These are phyloP conservation scores for Himantopus leucocephalus DNA, from an alignment of 2,113 vertebrate species.

Conservation along the genomic window DNA sequence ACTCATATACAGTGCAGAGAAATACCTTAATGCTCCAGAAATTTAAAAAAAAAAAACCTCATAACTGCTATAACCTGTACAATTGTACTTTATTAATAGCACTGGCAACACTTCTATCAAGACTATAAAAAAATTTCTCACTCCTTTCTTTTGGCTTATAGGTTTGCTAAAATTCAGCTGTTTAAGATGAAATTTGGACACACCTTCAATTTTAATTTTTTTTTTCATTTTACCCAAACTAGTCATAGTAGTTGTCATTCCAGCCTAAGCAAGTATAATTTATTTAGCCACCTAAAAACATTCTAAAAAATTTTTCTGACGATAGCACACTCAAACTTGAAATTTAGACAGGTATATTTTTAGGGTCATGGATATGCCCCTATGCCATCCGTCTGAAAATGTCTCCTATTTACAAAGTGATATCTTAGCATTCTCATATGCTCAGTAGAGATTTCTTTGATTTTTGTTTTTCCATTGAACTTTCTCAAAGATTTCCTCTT, in stretches of 20 bases:
- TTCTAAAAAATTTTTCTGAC: neutral
- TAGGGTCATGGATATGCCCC: neutral
- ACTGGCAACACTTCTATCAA: neutral
- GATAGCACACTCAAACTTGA: neutral
- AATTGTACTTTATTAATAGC: neutral
- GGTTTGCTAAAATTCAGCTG: neutral
- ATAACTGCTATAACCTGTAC: neutral
- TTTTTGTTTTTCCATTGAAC: neutral
- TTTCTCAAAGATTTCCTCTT: neutral
- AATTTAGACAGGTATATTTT: neutral
- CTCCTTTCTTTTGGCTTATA: neutral
- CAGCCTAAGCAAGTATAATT: neutral
- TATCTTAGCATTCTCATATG: neutral
- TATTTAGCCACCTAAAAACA: neutral
- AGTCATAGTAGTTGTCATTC: neutral
- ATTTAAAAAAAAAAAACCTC: neutral
- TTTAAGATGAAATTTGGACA: neutral
- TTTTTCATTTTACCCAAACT: neutral
- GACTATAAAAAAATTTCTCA: neutral
- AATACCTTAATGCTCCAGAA: neutral
- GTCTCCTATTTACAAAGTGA: neutral
- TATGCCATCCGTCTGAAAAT: neutral
- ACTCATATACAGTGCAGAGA: neutral
- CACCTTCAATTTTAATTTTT: neutral
- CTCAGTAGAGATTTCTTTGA: neutral